Conservation (phyloP, 2,113 vertebrate genomes). For the Bos javanicus region DNA sequence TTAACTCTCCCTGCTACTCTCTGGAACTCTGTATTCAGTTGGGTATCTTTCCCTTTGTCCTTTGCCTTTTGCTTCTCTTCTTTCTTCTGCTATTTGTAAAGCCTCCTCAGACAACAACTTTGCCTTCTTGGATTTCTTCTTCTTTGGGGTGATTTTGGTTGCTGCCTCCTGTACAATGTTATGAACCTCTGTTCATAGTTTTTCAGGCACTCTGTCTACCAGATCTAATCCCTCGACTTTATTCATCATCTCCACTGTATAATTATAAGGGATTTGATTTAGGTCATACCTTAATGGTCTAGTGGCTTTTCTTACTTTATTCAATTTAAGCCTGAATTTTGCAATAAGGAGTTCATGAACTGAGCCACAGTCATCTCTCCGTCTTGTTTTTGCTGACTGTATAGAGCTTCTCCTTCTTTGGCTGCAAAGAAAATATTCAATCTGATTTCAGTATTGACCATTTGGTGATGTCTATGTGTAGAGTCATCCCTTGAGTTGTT, state of each 20-base stretch:
- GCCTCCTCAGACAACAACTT: not conserved
- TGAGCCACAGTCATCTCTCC: not conserved
- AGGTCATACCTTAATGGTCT: not conserved
- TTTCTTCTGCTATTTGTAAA: not conserved
- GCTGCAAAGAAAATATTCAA: not conserved
- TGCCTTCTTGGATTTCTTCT: not conserved
- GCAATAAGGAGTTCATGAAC: not conserved
- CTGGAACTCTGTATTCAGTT: not conserved
- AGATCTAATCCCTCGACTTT: not conserved
- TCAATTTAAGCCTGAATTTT: not conserved
- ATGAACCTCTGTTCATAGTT: not conserved
- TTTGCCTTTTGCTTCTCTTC: not conserved
- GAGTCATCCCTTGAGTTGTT: not conserved
- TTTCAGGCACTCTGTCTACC: not conserved
- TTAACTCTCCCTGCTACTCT: not conserved
- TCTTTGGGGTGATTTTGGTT: not conserved
- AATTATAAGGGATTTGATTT: not conserved
- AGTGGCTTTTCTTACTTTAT: not conserved
- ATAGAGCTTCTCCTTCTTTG: not conserved
- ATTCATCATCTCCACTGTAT: not conserved
- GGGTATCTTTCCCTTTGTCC: not conserved
- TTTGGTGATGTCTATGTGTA: not conserved
- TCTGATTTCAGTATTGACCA: not conserved
- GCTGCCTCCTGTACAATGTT: not conserved
- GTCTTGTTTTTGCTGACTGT: not conserved